These are phyloP conservation scores for Monochamus alternatus DNA, from an alignment of 2,888 invertebrate genomes.

Conservation along the genomic window DNA sequence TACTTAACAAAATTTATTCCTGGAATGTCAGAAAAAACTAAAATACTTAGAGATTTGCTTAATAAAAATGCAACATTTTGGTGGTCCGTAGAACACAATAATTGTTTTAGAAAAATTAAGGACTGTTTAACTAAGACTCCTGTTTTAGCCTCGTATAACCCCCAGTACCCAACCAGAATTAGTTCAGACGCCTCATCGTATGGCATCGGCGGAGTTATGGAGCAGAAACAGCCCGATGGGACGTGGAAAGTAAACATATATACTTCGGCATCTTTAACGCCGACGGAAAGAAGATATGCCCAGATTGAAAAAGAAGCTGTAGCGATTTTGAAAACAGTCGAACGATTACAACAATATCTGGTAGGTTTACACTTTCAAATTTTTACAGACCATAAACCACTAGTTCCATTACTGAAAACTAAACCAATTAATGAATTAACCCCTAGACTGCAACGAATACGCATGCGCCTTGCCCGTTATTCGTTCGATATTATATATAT, in stretches of 20 bases:
- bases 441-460: slow-evolving; percentile 63
- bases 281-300: too few species aligned
- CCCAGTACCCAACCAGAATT: background rate
- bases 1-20: background rate
- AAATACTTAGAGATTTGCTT: background rate
- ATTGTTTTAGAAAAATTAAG: background rate
- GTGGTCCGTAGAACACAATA: background rate
- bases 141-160: background rate
- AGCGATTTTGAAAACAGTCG: too few species aligned
- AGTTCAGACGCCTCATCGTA: background rate
- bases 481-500: slow-evolving; percentile 13
- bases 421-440: slow-evolving; percentile 64
- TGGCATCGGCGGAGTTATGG: background rate
- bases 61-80: background rate
- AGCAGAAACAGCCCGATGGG: background rate
- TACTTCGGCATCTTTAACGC: too few species aligned
- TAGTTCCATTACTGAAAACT: slow-evolving; percentile 52
- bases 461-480: slow-evolving; percentile 50
- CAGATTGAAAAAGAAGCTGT: too few species aligned
- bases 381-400: slow-evolving; percentile 66
- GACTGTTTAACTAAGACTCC: background rate
- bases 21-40: slow-evolving; percentile 11
- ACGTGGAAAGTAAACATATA: too few species aligned
- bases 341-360: slow-evolving; percentile 54
- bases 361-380: slow-evolving; percentile 52